Evolutionary conservation across 2,888 invertebrate genomes (phyloP).

Genomic region (Cybosia mesomella): DNA sequence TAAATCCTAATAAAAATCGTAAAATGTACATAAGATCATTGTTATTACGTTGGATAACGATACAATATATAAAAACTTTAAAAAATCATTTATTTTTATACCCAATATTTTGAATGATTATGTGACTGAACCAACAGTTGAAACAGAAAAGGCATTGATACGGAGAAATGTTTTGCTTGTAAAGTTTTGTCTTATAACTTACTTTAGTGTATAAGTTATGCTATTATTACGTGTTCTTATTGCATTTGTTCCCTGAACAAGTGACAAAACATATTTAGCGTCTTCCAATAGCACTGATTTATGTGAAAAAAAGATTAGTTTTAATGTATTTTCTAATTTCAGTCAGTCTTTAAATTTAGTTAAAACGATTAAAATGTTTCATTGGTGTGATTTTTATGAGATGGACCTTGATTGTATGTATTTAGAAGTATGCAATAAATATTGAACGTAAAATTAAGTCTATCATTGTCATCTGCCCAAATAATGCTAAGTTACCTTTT

Average conservation of each 20-base stretch:
- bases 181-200: constrained; percentile 45
- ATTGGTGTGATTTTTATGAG: constrained; percentile 79
- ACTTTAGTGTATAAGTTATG: constrained; percentile 54
- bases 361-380: constrained; percentile 68
- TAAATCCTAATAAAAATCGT: constrained; percentile 56
- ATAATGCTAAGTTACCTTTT: not conserved
- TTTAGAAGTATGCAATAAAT: constrained; percentile 83
- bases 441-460: constrained; percentile 67
- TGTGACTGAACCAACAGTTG: constrained; percentile 56
- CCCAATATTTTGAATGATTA: constrained; percentile 80
- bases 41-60: constrained; percentile 67
- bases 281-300: constrained; percentile 82
- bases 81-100: constrained; percentile 84
- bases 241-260: constrained; percentile 57
- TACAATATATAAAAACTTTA: constrained; percentile 62
- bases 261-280: constrained; percentile 64
- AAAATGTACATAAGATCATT: constrained; percentile 67
- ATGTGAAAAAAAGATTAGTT: constrained; percentile 43
- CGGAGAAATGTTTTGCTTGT: constrained; percentile 45
- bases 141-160: constrained; percentile 62
- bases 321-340: constrained; percentile 75
- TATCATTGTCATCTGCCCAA: constrained; percentile 27
- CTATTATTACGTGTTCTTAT: constrained; percentile 53
- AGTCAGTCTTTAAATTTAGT: constrained; percentile 75
- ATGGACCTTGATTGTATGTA: constrained; percentile 81